A percentile compares a stretch with the other conserved stretches of the same genome.
phyloP scores from a whole-genome alignment of 1,140 invertebrate genomes.

The Asobara japonica region DNA sequence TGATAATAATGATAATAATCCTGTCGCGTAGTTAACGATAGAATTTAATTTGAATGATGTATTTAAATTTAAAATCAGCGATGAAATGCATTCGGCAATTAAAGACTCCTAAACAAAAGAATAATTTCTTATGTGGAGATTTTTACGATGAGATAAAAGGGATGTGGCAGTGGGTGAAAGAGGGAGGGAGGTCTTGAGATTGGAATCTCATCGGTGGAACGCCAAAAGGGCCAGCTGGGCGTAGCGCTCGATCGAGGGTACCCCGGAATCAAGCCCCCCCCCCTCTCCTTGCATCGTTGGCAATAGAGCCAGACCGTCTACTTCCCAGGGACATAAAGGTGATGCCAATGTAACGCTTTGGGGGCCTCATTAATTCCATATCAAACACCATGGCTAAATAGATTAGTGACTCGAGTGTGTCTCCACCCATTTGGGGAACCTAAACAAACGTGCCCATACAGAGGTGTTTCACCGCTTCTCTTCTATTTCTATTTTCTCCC shows the following conservation, averaged over 20 bases:
- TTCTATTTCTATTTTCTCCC: neutral
- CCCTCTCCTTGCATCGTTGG: neutral
- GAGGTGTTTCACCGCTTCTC: slow-evolving; percentile 6
- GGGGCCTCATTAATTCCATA: slow-evolving; percentile 66
- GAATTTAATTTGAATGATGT: neutral
- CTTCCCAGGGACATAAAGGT: slow-evolving; percentile 24
- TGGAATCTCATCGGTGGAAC: neutral
- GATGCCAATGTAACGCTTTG: slow-evolving; percentile 47
- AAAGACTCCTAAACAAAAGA: slow-evolving; percentile 11
- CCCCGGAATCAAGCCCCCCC: neutral
- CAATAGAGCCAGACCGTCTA: neutral
- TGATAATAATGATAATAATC: neutral
- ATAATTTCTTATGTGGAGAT: neutral
- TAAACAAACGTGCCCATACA: slow-evolving; percentile 56
- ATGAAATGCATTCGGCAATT: slow-evolving; percentile 8
- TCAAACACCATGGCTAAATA: slow-evolving; percentile 66
- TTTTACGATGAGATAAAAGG: neutral
- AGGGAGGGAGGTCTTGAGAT: neutral
- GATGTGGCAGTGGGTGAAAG: neutral
- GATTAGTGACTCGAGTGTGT: slow-evolving; percentile 66
- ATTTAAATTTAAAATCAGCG: slow-evolving; percentile 5
- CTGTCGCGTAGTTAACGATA: no score
- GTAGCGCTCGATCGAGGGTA: no score
- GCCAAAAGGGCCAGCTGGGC: slow-evolving; percentile 17
- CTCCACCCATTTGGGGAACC: slow-evolving; percentile 54